Evolutionary conservation across 2,113 vertebrate genomes (phyloP).

Genomic region (Tamias sibiricus): DNA sequence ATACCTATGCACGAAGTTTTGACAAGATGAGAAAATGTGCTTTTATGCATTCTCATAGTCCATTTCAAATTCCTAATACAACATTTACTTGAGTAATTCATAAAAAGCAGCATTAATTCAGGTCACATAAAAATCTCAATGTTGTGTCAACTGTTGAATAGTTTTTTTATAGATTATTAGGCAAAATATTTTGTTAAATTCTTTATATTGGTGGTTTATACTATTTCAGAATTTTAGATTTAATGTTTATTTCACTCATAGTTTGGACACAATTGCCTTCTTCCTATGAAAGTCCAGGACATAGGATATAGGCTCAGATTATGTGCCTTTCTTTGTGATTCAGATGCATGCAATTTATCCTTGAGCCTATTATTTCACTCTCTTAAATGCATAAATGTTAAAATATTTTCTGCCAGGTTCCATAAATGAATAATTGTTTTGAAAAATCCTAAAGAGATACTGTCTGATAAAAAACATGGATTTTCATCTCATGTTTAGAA

Average conservation of each 20-base stretch:
- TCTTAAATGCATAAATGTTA: background rate
- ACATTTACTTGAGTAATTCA: background rate
- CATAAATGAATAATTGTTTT: background rate
- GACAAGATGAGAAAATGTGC: background rate
- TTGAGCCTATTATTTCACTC: background rate
- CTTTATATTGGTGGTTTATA: background rate
- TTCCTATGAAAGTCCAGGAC: background rate
- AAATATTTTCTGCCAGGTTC: background rate
- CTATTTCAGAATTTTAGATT: background rate
- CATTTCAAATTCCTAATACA: background rate
- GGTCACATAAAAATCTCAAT: background rate
- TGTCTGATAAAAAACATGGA: background rate
- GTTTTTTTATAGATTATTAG: background rate
- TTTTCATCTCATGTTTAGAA: constrained; percentile 46
- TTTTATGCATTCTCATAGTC: background rate
- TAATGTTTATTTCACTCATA: background rate
- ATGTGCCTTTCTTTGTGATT: background rate
- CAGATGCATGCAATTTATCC: background rate
- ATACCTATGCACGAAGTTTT: background rate
- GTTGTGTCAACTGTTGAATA: background rate
- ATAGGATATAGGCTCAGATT: background rate
- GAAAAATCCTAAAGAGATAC: background rate
- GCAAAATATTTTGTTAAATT: background rate
- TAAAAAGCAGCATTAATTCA: background rate
- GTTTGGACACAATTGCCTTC: background rate